Base-by-base conservation (phyloP, 2,888 invertebrate genomes). In the Phytoseiulus persimilis region DNA sequence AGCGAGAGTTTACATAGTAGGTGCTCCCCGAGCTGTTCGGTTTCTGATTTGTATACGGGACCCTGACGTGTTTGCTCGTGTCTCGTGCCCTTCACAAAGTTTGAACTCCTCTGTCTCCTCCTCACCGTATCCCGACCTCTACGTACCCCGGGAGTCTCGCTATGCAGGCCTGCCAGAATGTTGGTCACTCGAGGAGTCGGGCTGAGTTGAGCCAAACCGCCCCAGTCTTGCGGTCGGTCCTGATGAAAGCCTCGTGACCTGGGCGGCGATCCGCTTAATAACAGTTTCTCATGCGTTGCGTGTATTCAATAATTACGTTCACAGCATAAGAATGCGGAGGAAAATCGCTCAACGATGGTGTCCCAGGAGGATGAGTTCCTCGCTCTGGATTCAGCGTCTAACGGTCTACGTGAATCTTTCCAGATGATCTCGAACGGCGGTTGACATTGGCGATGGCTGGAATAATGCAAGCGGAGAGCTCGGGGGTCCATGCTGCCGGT, bases 381-480 rank as follows among this genome's bases (percentile, higher is more conserved):
- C 9, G 39, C 5, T 11, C 65, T 2, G 18, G 18, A 65, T 65
- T 23, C 65, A 65, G 65, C 23, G 1, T 3, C 18, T 65, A 65
- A 65, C 65, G 18, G 5, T 14, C 1, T 28, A 65, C 1, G 18
- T 65, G 65, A 65, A 65, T 65, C 18, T 65, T 65, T 65, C 65
- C 65, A 65, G 65, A 65, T 65, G 65, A 65, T 65, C 14, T 28
- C 65, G 65, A 65, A 6, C 65, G 65, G 65, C 18, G 65, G 65
- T 23, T 65, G 65, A 65, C 65, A 65, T 65, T 65, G 65, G 65
- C 65, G 45, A 87, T 87, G 87, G 87, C 87, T n/a, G 87, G 87
- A 33, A 87, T 87, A 28, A 87, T 87, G 87, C 87, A 87, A 33
- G 87, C 87, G 28, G 87, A 87, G 32, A 87, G 39, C 23, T 87